Conservation (phyloP, 1,140 invertebrate genomes). For the Platyura marginata region DNA sequence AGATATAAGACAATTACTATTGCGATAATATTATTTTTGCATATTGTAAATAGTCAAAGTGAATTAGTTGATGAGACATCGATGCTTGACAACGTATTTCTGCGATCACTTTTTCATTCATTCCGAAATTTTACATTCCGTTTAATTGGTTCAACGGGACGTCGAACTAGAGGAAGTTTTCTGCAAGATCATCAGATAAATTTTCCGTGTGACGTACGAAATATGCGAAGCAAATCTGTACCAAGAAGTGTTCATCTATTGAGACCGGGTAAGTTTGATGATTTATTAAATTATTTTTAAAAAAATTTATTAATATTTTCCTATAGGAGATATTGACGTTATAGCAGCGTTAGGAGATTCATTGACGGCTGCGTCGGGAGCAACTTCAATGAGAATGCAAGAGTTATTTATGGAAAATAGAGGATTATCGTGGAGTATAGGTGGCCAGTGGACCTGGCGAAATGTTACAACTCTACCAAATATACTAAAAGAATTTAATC, state of each 20-base stretch:
- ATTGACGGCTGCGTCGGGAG: conserved; percentile 34
- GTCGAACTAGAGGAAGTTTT: conserved; percentile 2
- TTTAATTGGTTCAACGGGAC: conserved; percentile 1
- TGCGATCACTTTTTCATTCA: conserved; percentile 2
- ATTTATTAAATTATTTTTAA: background rate
- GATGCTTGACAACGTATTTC: background rate
- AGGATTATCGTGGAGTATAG: conserved; percentile 30
- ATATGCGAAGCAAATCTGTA: conserved; percentile 3
- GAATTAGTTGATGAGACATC: background rate
- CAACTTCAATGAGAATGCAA: conserved; percentile 19
- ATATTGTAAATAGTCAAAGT: too few species aligned
- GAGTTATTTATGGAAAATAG: conserved; percentile 23
- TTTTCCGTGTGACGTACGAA: conserved; percentile 2
- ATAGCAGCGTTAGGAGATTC: conserved; percentile 44
- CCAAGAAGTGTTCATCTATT: conserved; percentile 33
- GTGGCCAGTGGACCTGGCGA: conserved; percentile 30
- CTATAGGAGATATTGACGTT: conserved; percentile 36
- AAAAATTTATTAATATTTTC: background rate
- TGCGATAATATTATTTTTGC: too few species aligned
- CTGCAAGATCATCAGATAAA: conserved; percentile 1
- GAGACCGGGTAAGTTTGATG: conserved; percentile 21
- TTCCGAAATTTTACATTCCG: conserved; percentile 4
- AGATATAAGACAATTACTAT: background rate
- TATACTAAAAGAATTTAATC: conserved; percentile 21
- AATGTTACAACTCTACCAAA: conserved; percentile 30